Conservation (phyloP, 35 echinoderm and acorn worm genomes). For the Hemicentrotus pulcherrimus region DNA sequence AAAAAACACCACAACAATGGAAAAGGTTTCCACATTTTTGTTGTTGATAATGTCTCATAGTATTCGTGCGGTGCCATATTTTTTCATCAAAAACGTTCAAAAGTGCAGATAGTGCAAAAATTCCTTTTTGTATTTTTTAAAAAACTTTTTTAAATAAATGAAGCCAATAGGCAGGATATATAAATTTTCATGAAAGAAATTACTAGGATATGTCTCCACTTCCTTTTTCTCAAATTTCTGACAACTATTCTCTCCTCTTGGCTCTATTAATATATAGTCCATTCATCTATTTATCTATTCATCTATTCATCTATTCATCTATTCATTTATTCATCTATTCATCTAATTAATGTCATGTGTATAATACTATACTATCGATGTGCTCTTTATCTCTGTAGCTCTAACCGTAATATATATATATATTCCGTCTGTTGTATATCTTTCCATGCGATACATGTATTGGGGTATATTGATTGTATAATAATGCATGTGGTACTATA, state of each 20-base stretch:
- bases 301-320: background rate
- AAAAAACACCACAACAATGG: no score
- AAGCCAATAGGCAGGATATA: no score
- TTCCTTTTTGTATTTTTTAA: no score
- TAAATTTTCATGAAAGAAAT: no score
- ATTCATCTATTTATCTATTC: background rate
- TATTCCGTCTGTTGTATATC: background rate
- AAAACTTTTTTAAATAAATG: no score
- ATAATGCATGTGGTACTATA: conserved; percentile 19
- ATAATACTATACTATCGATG: background rate
- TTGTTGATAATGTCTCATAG: no score
- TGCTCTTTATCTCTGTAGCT: background rate
- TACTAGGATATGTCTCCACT: no score
- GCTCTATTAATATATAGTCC: background rate
- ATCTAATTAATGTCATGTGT: background rate
- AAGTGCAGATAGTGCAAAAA: no score
- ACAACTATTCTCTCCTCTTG: background rate
- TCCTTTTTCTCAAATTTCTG: background rate
- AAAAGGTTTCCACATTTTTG: no score
- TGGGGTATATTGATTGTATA: background rate
- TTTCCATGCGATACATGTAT: background rate
- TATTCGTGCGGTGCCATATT: no score
- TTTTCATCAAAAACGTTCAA: no score
- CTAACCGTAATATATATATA: background rate
- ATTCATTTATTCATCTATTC: background rate